These are phyloP conservation scores for Hirudinaria manillensis DNA, from an alignment of 2,888 invertebrate species.

Conservation along the genomic window DNA sequence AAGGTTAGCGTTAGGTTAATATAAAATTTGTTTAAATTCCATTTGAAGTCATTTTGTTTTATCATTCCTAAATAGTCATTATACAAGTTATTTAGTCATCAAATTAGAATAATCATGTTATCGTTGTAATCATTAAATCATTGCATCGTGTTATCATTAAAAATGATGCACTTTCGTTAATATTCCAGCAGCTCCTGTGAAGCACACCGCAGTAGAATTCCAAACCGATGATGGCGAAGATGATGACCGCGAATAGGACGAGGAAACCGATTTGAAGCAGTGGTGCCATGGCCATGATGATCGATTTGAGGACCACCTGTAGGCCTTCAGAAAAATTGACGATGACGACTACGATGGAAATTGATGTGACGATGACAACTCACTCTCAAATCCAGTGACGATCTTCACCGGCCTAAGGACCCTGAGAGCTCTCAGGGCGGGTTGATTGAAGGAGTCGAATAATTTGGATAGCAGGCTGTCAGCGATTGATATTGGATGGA, in stretches of 20 bases:
- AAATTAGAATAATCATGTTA: too few relatives aligned
- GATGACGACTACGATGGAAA: not conserved
- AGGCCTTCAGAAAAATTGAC: constrained; percentile 68
- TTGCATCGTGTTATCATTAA: too few relatives aligned
- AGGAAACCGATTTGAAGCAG: constrained; percentile 97
- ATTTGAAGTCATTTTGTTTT: too few relatives aligned
- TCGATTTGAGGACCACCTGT: constrained; percentile 99
- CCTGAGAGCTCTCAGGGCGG: constrained; percentile 98
- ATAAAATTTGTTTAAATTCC: too few relatives aligned
- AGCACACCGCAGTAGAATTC: constrained; percentile 99
- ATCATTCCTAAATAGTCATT: too few relatives aligned
- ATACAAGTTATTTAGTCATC: too few relatives aligned
- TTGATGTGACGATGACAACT: constrained; percentile 49
- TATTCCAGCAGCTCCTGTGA: constrained; percentile 80
- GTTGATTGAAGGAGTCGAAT: constrained; percentile 70
- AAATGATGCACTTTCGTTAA: constrained; percentile 31
- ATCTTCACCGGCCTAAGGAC: constrained; percentile 98
- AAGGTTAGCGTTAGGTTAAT: not conserved
- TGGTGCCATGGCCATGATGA: constrained; percentile 99
- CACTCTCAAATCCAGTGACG: constrained; percentile 99
- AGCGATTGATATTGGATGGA: constrained; percentile 67
- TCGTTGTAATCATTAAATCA: too few relatives aligned
- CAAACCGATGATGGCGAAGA: constrained; percentile 99
- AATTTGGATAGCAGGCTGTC: constrained; percentile 40
- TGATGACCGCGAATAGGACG: constrained; percentile 99